Base-by-base conservation (phyloP, 2,113 vertebrate genomes). In the Chlorodrepanis virens region DNA sequence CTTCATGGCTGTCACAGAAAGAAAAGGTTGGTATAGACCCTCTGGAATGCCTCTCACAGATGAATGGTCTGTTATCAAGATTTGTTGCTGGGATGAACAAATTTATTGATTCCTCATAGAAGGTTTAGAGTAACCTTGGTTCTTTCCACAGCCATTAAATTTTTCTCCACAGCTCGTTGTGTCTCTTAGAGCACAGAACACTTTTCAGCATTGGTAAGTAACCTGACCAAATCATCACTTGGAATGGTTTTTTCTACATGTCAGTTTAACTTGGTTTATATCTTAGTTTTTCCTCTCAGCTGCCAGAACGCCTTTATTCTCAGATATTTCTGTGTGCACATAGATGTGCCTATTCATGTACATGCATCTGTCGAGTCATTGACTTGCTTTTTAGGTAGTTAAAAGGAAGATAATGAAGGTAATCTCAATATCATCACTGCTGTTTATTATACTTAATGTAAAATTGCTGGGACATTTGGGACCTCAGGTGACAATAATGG, bases 31-130 rank as follows among this genome's bases (percentile, higher is more conserved):
- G 5, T 33, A 4, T 23, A 83, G 45, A 23, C 37, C 29, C 22
- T 25, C 9, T 50, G 44, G 45, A 74, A 74, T 12, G 39, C 5
- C 4, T 68, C 21, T 63, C 0, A 0, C 21, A 44, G 27, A 27
- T 40, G 5, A 39, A 44, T 45, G n/a, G 31, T 50, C 49, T 83
- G 5, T 60, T 69, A 68, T 5, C 23, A 53, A 27, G 59, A 53
- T 72, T 44, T 69, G 24, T 40, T 68, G n/a, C n/a, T 27, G 25
- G 76, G 27, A 52, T 82, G 4, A 72, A 72, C 5, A 44, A 78
- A 52, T 60, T 5, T 33, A 67, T 54, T 45, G 71, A 35, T 59
- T 94, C 19, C 22, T 95, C 5, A 5, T 3, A 49, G 49, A 37
- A 83, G 29, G 9, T 52, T 68, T 49, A 56, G 53, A 19, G 12